Base-by-base conservation (phyloP, 2,113 vertebrate species). In the Poeciliopsis turrubarensis region DNA sequence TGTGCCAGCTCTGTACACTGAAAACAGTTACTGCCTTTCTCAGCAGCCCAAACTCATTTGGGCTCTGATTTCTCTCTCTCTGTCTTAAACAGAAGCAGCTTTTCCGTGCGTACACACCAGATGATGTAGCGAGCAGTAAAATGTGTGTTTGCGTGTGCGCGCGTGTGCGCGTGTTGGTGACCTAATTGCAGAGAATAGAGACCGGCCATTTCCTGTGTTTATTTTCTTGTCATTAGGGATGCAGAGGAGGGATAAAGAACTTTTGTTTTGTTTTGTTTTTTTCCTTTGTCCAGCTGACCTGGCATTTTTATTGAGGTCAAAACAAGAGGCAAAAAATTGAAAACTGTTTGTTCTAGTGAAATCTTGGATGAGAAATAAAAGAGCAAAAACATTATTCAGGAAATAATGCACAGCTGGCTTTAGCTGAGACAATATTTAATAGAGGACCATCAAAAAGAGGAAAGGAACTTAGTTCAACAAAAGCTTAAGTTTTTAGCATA, bases 151-250 rank as follows among this genome's bases (percentile, higher is more conserved):
- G 75, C 74, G 78, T 80, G 79, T 47, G 69, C 70, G 19, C 78
- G 77, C 79, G 54, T 82, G 82, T 54, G 64, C 39, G 31, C 83
- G 63, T 81, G 77, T 86, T 19, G 44, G 66, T 89, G 89, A 91
- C 88, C 94, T 92, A 90, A 89, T 92, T 92, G 84, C 90, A 65
- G 77, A 80, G 80, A 81, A 73, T 62, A 29, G 71, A 81, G 74
- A 67, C 82, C 79, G 83, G 74, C 72, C 41, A 73, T 83, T 90
- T 91, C 91, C 92, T 87, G 78, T 90, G 89, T 94, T 91, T 94
- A 90, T 93, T 91, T 89, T 91, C 86, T 78, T 85, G 80, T 78
- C 87, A 90, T 88, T 90, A 86, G 82, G 64, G 26, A 72, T 60
- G 78, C 77, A 77, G 66, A 7, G 30, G 73, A 75, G 81, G 81